Conservation (phyloP, 1,140 invertebrate species). For the Drosophila dunni region DNA sequence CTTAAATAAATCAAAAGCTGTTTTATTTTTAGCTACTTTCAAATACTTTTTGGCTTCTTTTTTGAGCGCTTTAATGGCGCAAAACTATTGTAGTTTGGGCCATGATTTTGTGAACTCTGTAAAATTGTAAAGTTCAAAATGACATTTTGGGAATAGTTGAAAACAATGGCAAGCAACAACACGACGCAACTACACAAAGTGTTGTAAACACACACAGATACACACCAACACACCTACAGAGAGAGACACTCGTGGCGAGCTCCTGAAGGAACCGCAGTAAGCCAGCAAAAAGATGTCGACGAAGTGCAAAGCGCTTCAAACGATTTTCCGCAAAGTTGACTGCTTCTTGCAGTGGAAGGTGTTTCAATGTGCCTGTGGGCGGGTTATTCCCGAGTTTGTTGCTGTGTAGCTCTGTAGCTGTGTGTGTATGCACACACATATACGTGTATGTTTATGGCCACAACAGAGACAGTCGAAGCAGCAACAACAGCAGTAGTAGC, state of each 20-base stretch:
- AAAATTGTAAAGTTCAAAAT: slow-evolving; percentile 40
- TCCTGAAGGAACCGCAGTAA: slow-evolving; percentile 55
- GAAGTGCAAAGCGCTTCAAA: slow-evolving; percentile 82
- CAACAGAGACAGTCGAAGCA: slow-evolving; percentile 54
- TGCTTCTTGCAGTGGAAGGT: slow-evolving; percentile 78
- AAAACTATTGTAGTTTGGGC: neutral
- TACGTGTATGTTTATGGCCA: slow-evolving; percentile 67
- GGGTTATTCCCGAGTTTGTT: slow-evolving; percentile 7
- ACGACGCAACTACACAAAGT: slow-evolving; percentile 24
- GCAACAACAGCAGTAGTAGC: too few relatives aligned
- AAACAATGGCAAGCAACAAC: slow-evolving; percentile 61
- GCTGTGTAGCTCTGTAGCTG: neutral
- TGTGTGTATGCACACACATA: slow-evolving; percentile 33
- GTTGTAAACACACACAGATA: slow-evolving; percentile 4
- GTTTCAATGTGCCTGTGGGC: slow-evolving; percentile 59
- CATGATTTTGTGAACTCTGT: slow-evolving; percentile 13
- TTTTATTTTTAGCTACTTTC: too few relatives aligned
- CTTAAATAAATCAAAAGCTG: too few relatives aligned
- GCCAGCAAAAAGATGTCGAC: slow-evolving; percentile 73
- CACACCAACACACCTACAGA: slow-evolving; percentile 2
- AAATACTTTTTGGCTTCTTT: too few relatives aligned
- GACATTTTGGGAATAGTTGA: slow-evolving; percentile 59
- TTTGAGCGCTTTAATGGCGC: too few relatives aligned
- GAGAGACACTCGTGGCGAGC: slow-evolving; percentile 23
- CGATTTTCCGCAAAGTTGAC: slow-evolving; percentile 83